phyloP scores from a whole-genome alignment of 2,888 invertebrate genomes.

The Sclerodermus sp. region DNA sequence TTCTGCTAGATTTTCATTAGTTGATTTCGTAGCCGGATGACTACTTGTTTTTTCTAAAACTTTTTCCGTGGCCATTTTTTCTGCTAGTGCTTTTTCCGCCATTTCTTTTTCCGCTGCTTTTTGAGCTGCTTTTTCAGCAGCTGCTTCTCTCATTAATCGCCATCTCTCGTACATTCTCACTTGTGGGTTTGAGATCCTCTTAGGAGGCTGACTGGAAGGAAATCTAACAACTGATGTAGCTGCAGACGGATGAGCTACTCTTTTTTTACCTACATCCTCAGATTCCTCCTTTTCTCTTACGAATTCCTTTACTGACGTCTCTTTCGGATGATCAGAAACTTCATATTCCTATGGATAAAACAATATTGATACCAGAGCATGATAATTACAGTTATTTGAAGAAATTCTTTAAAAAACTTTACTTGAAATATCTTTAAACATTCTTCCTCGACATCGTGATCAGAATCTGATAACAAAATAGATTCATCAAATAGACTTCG shows the following conservation, averaged over 20 bases:
- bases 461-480: constrained; percentile 60
- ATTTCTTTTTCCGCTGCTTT: not conserved
- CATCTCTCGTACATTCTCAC: constrained; percentile 52
- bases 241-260: constrained; percentile 69
- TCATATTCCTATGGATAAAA: constrained; percentile 46
- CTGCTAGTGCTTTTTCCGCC: not conserved
- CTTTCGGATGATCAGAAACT: constrained; percentile 45
- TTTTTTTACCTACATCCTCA: constrained; percentile 62
- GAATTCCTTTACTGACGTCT: constrained; percentile 28
- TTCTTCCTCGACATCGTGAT: constrained; percentile 76
- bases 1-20: not conserved
- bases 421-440: constrained; percentile 87
- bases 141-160: constrained; percentile 44
- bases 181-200: constrained; percentile 42
- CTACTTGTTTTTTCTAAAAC: constrained; percentile 3
- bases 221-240: constrained; percentile 32
- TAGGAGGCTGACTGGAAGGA: constrained; percentile 37
- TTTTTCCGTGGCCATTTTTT: no score
- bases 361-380: no score
- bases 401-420: constrained; percentile 15
- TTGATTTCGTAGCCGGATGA: no score
- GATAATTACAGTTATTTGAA: not conserved
- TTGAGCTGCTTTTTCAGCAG: constrained; percentile 37
- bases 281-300: constrained; percentile 35
- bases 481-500: constrained; percentile 16